A percentile compares a stretch with the other conserved stretches of the same genome.
Evolutionary conservation across 2,113 vertebrate genomes (phyloP).

Genomic region (Anhinga anhinga): DNA sequence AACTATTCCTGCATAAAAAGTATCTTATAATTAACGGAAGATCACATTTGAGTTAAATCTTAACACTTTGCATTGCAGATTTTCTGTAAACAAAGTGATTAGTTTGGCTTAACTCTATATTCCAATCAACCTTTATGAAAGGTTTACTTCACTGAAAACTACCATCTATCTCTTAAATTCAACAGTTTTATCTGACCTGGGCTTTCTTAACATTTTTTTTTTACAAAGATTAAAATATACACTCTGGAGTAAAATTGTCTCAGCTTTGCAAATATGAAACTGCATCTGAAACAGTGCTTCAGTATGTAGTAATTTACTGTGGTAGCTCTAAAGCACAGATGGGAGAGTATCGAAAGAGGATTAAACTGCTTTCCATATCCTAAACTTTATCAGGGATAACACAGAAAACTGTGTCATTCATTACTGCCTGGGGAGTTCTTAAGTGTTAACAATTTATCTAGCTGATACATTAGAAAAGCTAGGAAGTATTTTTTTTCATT

Average conservation of each 20-base stretch:
- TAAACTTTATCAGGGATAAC: slow-evolving; percentile 70
- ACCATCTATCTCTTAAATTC: not conserved
- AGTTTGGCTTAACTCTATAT: slow-evolving; percentile 3
- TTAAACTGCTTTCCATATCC: slow-evolving; percentile 71
- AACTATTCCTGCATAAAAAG: not conserved
- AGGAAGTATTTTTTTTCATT: slow-evolving; percentile 58
- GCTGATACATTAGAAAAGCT: slow-evolving; percentile 61
- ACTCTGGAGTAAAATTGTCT: slow-evolving; percentile 37
- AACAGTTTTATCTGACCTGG: slow-evolving; percentile 21
- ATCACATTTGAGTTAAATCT: slow-evolving; percentile 40
- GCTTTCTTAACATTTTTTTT: slow-evolving; percentile 43
- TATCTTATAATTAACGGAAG: slow-evolving; percentile 50
- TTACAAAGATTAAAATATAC: slow-evolving; percentile 61
- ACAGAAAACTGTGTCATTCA: slow-evolving; percentile 72
- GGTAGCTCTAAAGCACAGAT: slow-evolving; percentile 62
- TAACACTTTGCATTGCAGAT: slow-evolving; percentile 15
- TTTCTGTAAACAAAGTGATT: slow-evolving; percentile 50
- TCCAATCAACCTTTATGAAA: slow-evolving; percentile 10
- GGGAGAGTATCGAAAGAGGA: slow-evolving; percentile 65
- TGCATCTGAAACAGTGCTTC: slow-evolving; percentile 41
- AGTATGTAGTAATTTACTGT: slow-evolving; percentile 41
- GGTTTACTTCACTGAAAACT: not conserved
- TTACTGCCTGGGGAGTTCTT: slow-evolving; percentile 63
- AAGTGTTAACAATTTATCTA: slow-evolving; percentile 73
- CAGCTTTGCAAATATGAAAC: slow-evolving; percentile 63